A percentile compares a stretch with the other conserved stretches of the same genome.
Conservation (phyloP, 2,113 vertebrate genomes). For the Puma concolor region DNA sequence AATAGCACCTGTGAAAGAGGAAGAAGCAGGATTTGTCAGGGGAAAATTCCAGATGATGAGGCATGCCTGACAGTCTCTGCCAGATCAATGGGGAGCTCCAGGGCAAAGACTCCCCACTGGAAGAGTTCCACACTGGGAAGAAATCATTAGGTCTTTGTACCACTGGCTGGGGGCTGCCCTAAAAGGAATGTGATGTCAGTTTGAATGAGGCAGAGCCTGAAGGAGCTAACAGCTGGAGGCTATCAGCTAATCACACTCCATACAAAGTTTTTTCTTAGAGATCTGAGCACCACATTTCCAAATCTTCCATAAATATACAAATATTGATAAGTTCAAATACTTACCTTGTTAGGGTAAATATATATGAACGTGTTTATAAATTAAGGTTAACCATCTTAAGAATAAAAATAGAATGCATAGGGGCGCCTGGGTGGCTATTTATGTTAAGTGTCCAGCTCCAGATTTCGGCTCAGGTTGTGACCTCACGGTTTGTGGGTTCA, state of each 20-base stretch:
- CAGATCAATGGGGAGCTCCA: not conserved
- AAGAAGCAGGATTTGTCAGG: not conserved
- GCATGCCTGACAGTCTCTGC: not conserved
- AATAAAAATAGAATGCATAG: not conserved
- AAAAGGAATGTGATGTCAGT: not conserved
- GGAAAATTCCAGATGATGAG: not conserved
- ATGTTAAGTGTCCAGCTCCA: no score
- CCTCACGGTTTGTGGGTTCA: no score
- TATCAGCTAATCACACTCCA: not conserved
- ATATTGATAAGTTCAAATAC: not conserved
- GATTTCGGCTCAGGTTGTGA: no score
- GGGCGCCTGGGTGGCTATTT: no score
- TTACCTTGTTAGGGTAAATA: not conserved
- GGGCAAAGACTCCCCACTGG: not conserved
- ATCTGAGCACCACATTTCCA: not conserved
- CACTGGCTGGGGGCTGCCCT: not conserved
- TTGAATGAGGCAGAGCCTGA: not conserved
- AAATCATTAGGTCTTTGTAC: not conserved
- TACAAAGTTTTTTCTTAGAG: not conserved
- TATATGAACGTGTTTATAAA: not conserved
- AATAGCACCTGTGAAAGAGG: not conserved
- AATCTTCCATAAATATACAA: not conserved
- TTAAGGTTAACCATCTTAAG: not conserved
- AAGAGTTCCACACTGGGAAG: not conserved
- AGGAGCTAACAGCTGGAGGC: not conserved